Conservation (phyloP, 2,113 vertebrate genomes). For the Paraplagusia blochii region DNA sequence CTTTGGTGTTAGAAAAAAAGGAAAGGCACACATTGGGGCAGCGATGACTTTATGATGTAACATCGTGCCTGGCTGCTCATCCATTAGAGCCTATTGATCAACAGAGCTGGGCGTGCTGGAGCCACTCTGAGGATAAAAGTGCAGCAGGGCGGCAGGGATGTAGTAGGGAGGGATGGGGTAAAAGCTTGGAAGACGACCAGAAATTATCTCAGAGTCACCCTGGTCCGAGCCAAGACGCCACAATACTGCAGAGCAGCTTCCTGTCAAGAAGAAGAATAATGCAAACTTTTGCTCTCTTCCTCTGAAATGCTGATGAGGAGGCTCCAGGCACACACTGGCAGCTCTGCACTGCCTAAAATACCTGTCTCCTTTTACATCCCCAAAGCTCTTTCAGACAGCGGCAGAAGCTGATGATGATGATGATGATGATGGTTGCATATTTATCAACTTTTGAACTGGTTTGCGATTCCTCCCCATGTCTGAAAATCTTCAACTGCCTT, state of each 20-base stretch:
- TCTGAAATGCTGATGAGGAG: conserved; percentile 64
- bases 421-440: conserved; percentile 29
- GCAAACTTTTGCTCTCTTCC: conserved; percentile 59
- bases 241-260: conserved; percentile 63
- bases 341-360: conserved; percentile 47
- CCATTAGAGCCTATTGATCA: conserved; percentile 62
- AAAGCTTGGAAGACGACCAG: conserved; percentile 54
- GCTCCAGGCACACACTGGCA: conserved; percentile 13
- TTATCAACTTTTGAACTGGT: conserved; percentile 20
- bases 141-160: conserved; percentile 5
- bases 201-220: conserved; percentile 63
- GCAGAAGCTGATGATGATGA: conserved; percentile 28
- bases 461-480: conserved; percentile 12
- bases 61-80: conserved; percentile 18
- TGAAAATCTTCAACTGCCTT: neutral
- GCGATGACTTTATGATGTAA: conserved; percentile 11
- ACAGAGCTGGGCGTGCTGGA: conserved; percentile 22
- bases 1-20: neutral
- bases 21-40: neutral
- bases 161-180: conserved; percentile 6
- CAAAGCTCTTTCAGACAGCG: conserved; percentile 35
- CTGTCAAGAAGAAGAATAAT: conserved; percentile 66
- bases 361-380: conserved; percentile 58
- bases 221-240: conserved; percentile 58
- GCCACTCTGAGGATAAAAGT: conserved; percentile 49